Base-by-base conservation (phyloP, 2,797 vertebrate species). In the Labroides dimidiatus region DNA sequence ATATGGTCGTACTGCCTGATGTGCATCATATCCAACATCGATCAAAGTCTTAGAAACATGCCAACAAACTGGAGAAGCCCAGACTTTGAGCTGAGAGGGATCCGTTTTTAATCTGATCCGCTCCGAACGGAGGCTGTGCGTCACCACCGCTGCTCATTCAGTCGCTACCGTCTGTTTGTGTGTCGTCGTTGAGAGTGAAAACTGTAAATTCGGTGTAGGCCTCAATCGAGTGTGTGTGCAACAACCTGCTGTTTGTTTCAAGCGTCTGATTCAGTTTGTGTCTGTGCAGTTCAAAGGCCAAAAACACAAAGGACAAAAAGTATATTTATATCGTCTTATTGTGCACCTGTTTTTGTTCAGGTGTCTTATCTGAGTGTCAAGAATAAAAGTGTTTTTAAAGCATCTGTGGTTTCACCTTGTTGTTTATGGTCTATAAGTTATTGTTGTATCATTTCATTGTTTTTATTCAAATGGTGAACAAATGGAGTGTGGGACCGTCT, bases 301-400 rank as follows among this genome's bases (percentile, higher is more conserved):
- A 80, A 85, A 84, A 64, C 50, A 19, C 66, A 69, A 67, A 74
- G 57, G 64, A 72, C 43, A 68, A 92, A 59, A 86, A 84, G 80
- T 75, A 89, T 92, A 90, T 93, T 93, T 92, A 75, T 92, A 93
- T 94, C 84, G 92, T 95, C 67, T 90, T 59, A 57, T 83, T 80
- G 84, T 91, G 84, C 78, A 90, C 94, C 94, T 94, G 92, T 33
- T 94, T 92, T 91, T 92, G 89, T 86, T 82, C 90, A 92, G 88
- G 81, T 95, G 88, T 88, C 72, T 87, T 69, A 49, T 69, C 69
- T 74, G 55, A 80, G 75, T 91, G 89, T 92, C 81, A 63, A 39
- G 68, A 93, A 84, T 92, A 93, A 93, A 91, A 82, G 76, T 92
- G 86, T 86, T 92, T 93, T 91, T 90, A 92, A 93, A 89, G 81